Evolutionary conservation across 1,140 invertebrate genomes (phyloP).

Genomic region (Cyphomyrmex costatus): DNA sequence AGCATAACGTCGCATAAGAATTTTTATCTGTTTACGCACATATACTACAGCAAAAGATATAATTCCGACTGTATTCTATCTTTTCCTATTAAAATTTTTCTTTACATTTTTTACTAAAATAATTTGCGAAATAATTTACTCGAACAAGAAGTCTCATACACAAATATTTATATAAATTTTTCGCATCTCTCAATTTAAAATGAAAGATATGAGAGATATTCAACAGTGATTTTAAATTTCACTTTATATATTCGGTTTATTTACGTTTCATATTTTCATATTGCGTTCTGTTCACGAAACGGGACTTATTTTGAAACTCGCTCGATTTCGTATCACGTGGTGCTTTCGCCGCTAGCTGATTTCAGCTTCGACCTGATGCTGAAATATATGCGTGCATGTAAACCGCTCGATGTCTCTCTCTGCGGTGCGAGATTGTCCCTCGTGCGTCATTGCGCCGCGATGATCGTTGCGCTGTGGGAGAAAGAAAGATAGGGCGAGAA

Average conservation of each 20-base stretch:
- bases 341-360: slow-evolving; percentile 29
- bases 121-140: not conserved
- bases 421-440: slow-evolving; percentile 22
- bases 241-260: slow-evolving; percentile 6
- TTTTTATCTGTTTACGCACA: not conserved
- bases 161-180: not conserved
- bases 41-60: not conserved
- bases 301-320: slow-evolving; percentile 33
- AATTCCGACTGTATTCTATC: not conserved
- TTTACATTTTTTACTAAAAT: not conserved
- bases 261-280: slow-evolving; percentile 16
- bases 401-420: not conserved
- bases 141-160: no score
- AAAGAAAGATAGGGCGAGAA: slow-evolving; percentile 45
- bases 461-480: slow-evolving; percentile 22
- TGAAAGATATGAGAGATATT: not conserved
- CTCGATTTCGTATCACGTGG: not conserved
- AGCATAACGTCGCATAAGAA: not conserved
- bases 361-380: slow-evolving; percentile 3
- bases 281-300: no score
- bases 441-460: slow-evolving; percentile 53
- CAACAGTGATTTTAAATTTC: not conserved
- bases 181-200: not conserved
- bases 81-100: not conserved
- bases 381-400: slow-evolving; percentile 12